Percentiles rank a stretch among this genome's conserved stretches.
Conservation (phyloP, 2,888 invertebrate species). For the Agrotis clavis region DNA sequence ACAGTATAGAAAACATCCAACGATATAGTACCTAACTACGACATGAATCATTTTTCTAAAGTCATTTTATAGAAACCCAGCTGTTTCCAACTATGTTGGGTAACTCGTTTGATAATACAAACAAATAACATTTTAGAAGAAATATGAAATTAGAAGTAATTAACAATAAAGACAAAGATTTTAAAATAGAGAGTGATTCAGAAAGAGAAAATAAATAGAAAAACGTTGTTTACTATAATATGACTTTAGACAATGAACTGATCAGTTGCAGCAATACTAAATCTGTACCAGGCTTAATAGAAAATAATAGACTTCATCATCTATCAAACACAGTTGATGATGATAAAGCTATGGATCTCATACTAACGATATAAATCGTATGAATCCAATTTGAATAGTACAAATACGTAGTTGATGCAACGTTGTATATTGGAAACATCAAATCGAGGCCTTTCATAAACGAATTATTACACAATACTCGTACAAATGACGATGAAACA, state of each 20-base stretch:
- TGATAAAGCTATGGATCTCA: background rate
- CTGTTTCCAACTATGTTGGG: too few species aligned
- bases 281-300: background rate
- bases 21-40: conserved; percentile 40
- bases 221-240: conserved; percentile 5
- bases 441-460: conserved; percentile 65
- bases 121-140: background rate
- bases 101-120: too few species aligned
- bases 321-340: background rate
- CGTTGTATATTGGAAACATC: conserved; percentile 31
- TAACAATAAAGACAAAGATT: background rate
- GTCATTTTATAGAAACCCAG: conserved; percentile 3
- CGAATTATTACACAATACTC: conserved; percentile 2
- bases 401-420: conserved; percentile 52
- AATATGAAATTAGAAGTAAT: too few species aligned
- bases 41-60: conserved; percentile 20
- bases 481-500: background rate
- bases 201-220: background rate
- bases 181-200: too few species aligned
- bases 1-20: conserved; percentile 60
- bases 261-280: conserved; percentile 44
- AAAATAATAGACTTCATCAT: background rate
- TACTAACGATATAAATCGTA: background rate
- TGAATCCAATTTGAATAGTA: background rate
- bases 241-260: conserved; percentile 17